Percentiles rank a stretch among this genome's conserved stretches.
These are phyloP conservation scores for Catocala fraxini DNA, from an alignment of 2,888 invertebrate species.

Conservation along the genomic window DNA sequence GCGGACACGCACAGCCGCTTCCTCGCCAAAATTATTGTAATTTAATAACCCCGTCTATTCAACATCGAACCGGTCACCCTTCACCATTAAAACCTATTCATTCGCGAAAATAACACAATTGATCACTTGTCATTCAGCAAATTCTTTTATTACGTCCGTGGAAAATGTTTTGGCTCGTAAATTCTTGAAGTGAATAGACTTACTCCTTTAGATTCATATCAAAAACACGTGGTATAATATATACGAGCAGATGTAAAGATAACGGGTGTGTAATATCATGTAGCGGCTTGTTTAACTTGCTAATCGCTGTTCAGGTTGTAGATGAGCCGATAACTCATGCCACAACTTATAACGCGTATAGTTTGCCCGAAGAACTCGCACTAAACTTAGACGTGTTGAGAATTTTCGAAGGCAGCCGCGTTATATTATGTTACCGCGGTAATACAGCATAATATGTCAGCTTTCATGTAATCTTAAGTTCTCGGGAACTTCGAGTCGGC, in stretches of 20 bases:
- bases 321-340: conserved; percentile 72
- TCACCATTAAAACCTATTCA: conserved; percentile 69
- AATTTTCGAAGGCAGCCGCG: conserved; percentile 31
- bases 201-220: conserved; percentile 67
- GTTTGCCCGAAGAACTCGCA: conserved; percentile 40
- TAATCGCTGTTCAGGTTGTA: conserved; percentile 77
- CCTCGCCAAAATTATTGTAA: conserved; percentile 75
- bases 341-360: conserved; percentile 55
- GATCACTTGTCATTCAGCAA: conserved; percentile 78
- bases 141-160: conserved; percentile 61
- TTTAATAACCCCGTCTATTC: conserved; percentile 76
- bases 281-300: conserved; percentile 80
- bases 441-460: conserved; percentile 39
- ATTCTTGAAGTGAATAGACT: conserved; percentile 51
- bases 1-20: conserved; percentile 57
- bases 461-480: conserved; percentile 34
- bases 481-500: conserved; percentile 26
- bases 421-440: conserved; percentile 21
- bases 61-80: conserved; percentile 53
- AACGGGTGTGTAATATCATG: conserved; percentile 60
- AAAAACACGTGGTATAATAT: conserved; percentile 71
- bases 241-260: conserved; percentile 53
- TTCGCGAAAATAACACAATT: conserved; percentile 76
- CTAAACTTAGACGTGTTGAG: conserved; percentile 22
- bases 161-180: conserved; percentile 71